Percentiles rank a stretch among this genome's conserved stretches.
These are phyloP conservation scores for Watsonalla binaria DNA, from an alignment of 2,888 invertebrate species.

Conservation along the genomic window DNA sequence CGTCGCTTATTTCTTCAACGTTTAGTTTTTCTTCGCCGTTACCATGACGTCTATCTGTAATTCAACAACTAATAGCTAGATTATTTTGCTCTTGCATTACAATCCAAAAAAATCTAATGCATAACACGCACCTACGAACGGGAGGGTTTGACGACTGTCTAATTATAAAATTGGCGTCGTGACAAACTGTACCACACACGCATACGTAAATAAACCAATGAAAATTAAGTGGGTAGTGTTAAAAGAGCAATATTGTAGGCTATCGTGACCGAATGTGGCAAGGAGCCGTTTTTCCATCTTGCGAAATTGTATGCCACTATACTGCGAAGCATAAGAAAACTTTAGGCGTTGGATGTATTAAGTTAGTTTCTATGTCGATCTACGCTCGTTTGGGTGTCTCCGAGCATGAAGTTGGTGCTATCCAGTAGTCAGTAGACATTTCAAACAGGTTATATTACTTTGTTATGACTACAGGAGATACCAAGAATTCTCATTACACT, in stretches of 20 bases:
- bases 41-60: too few relatives aligned
- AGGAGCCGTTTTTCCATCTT: not conserved
- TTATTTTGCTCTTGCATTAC: conserved; percentile 10
- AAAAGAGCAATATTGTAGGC: conserved; percentile 25
- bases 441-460: not conserved
- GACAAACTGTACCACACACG: conserved; percentile 50
- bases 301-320: not conserved
- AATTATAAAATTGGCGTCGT: conserved; percentile 62
- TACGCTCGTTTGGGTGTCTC: too few relatives aligned
- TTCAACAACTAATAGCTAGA: not conserved
- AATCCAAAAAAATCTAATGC: conserved; percentile 27
- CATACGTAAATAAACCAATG: conserved; percentile 44
- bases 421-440: not conserved
- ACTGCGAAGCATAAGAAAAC: too few relatives aligned
- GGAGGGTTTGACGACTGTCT: conserved; percentile 58
- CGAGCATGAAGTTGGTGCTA: too few relatives aligned
- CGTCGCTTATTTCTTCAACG: too few relatives aligned
- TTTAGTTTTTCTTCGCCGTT: too few relatives aligned
- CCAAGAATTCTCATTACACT: not conserved
- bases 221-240: conserved; percentile 41
- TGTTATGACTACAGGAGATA: not conserved
- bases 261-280: not conserved
- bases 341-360: too few relatives aligned
- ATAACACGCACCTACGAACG: conserved; percentile 30
- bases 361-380: too few relatives aligned